Conservation (phyloP, 2,888 invertebrate genomes). For the Epirrhoe alternata region DNA sequence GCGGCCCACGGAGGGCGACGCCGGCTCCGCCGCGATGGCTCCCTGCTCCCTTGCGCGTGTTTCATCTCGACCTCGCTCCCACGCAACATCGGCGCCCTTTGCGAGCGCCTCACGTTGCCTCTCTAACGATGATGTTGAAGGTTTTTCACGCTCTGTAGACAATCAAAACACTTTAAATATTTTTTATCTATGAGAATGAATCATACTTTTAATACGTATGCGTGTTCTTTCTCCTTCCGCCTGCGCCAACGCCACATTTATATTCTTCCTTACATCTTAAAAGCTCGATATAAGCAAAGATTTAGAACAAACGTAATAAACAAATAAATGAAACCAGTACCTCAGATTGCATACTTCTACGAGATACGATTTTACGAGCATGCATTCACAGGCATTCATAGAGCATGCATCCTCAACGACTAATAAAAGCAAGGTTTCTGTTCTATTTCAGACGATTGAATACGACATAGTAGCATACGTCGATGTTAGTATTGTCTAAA, state of each 20-base stretch:
- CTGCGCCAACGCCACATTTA: conserved; percentile 7
- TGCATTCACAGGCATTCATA: conserved; percentile 17
- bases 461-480: conserved; percentile 9
- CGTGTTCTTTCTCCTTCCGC: not conserved
- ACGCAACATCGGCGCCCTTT: conserved; percentile 81
- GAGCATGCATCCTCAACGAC: conserved; percentile 11
- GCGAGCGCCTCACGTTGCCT: conserved; percentile 86
- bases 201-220: not conserved
- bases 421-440: conserved; percentile 23
- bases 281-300: not conserved
- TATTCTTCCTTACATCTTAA: not conserved
- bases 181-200: not conserved
- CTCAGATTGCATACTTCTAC: not conserved
- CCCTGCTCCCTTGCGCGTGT: conserved; percentile 52
- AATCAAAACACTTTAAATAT: conserved; percentile 9
- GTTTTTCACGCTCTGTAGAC: conserved; percentile 90
- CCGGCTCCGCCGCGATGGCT: conserved; percentile 73
- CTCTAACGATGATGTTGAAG: conserved; percentile 86
- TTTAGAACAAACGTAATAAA: not conserved
- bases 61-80: conserved; percentile 62
- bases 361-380: conserved; percentile 9
- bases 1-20: conserved; percentile 93
- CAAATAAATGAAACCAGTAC: not conserved
- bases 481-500: conserved; percentile 25
- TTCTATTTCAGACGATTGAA: conserved; percentile 24